Percentiles rank a stretch among this genome's conserved stretches.
Evolutionary conservation across 2,888 invertebrate species (phyloP).

Genomic region (Tetropium fuscum): DNA sequence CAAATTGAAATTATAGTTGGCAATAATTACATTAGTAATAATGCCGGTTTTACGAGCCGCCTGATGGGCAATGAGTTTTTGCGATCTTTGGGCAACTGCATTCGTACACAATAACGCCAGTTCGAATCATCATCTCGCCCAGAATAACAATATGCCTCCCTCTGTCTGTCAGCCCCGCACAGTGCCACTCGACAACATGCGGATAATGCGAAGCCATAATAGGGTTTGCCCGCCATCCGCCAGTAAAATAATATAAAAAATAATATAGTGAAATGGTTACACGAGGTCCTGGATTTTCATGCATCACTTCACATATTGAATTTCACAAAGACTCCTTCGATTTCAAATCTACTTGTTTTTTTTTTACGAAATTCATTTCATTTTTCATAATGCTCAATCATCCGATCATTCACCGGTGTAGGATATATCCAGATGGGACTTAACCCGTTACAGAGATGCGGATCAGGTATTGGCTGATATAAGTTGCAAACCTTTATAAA

Average conservation of each 20-base stretch:
- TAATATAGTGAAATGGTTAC: constrained; percentile 41
- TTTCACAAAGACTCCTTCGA: constrained; percentile 46
- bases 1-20: constrained; percentile 14
- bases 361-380: constrained; percentile 28
- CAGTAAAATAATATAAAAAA: constrained; percentile 45
- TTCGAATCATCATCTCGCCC: constrained; percentile 49
- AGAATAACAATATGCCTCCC: constrained; percentile 43
- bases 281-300: constrained; percentile 41
- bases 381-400: constrained; percentile 38
- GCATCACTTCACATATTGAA: constrained; percentile 39
- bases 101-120: constrained; percentile 48
- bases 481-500: background rate
- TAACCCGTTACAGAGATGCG: background rate
- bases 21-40: constrained; percentile 20
- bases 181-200: constrained; percentile 31
- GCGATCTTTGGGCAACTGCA: constrained; percentile 47
- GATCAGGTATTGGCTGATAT: background rate
- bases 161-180: constrained; percentile 26
- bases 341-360: constrained; percentile 36
- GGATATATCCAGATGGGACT: constrained; percentile 23
- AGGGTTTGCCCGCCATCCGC: constrained; percentile 32
- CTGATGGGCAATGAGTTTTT: constrained; percentile 11
- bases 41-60: constrained; percentile 4
- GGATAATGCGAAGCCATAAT: constrained; percentile 45
- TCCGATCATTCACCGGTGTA: constrained; percentile 21